These are phyloP conservation scores for Leuciscus waleckii DNA, from an alignment of 2,797 vertebrate genomes.

Conservation along the genomic window DNA sequence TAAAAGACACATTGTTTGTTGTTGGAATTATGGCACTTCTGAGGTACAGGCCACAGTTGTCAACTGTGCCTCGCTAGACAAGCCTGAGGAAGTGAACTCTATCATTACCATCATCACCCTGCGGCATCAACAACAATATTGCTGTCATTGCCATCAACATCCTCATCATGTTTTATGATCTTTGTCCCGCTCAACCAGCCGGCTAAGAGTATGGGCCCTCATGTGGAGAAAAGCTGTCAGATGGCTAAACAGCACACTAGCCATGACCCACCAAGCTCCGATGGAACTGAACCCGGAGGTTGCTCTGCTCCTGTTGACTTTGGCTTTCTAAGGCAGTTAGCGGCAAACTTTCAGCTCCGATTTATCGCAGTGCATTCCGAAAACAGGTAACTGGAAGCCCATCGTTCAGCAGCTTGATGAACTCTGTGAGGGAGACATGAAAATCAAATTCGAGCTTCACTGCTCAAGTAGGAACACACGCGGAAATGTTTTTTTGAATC, in stretches of 20 bases:
- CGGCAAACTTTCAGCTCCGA: slow-evolving; percentile 39
- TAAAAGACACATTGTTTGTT: slow-evolving; percentile 19
- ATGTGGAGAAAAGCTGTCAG: slow-evolving; percentile 59
- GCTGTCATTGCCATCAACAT: slow-evolving; percentile 37
- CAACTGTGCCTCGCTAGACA: slow-evolving; percentile 18
- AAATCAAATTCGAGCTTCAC: slow-evolving; percentile 40
- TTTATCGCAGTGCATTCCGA: slow-evolving; percentile 41
- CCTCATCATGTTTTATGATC: slow-evolving; percentile 43
- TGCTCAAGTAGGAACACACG: slow-evolving; percentile 45
- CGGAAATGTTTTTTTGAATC: background rate
- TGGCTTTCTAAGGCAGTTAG: slow-evolving; percentile 59
- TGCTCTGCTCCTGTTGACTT: slow-evolving; percentile 65
- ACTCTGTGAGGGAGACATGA: slow-evolving; percentile 36
- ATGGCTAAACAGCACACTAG: slow-evolving; percentile 56
- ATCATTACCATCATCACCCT: slow-evolving; percentile 42
- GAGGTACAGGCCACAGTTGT: slow-evolving; percentile 30
- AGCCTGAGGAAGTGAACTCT: slow-evolving; percentile 4
- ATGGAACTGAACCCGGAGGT: slow-evolving; percentile 62
- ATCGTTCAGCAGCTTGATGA: slow-evolving; percentile 36
- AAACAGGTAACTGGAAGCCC: slow-evolving; percentile 54
- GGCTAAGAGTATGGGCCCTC: slow-evolving; percentile 54
- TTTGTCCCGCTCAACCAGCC: slow-evolving; percentile 51
- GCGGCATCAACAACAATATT: slow-evolving; percentile 46
- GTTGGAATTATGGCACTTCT: slow-evolving; percentile 29
- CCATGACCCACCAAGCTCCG: slow-evolving; percentile 60